phyloP scores from a whole-genome alignment of 2,888 invertebrate species.

The Eulithis testata region DNA sequence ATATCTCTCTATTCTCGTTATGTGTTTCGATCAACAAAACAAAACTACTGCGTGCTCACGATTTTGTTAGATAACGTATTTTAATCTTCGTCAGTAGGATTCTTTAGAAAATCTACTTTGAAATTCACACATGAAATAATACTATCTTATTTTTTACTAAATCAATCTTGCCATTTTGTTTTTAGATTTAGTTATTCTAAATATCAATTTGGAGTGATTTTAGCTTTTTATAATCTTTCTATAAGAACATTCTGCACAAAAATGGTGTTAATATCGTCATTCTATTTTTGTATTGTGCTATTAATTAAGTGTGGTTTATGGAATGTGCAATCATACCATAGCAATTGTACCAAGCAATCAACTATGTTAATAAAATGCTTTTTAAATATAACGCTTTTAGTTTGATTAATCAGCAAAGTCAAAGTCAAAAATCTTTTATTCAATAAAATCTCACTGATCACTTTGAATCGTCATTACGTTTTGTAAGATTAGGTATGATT shows the following conservation, averaged over 20 bases:
- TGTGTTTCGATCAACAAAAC: too few relatives aligned
- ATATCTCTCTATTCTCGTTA: too few relatives aligned
- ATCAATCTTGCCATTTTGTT: slow-evolving; percentile 31
- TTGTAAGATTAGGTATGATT: too few relatives aligned
- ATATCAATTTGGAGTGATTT: slow-evolving; percentile 12
- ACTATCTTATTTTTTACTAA: background rate
- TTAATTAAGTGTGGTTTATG: slow-evolving; percentile 31
- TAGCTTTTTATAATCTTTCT: slow-evolving; percentile 37
- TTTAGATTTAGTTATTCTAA: slow-evolving; percentile 16
- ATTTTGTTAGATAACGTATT: background rate
- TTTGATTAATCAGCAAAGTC: too few relatives aligned
- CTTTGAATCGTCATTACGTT: too few relatives aligned
- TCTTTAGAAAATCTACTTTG: too few relatives aligned
- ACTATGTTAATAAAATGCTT: slow-evolving; percentile 59
- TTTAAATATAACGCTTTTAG: slow-evolving; percentile 40
- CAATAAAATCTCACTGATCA: too few relatives aligned
- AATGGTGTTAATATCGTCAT: slow-evolving; percentile 35
- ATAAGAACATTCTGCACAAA: slow-evolving; percentile 55
- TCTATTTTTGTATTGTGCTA: slow-evolving; percentile 62
- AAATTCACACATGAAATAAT: background rate
- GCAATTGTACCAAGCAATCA: slow-evolving; percentile 25
- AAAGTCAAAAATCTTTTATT: too few relatives aligned
- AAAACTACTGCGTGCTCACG: background rate
- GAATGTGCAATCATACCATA: slow-evolving; percentile 52
- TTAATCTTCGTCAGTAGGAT: background rate